A percentile compares a stretch with the other conserved stretches of the same genome.
These are phyloP conservation scores for Callyntrura guangdongensis DNA, from an alignment of 2,888 invertebrate species.

Conservation along the genomic window DNA sequence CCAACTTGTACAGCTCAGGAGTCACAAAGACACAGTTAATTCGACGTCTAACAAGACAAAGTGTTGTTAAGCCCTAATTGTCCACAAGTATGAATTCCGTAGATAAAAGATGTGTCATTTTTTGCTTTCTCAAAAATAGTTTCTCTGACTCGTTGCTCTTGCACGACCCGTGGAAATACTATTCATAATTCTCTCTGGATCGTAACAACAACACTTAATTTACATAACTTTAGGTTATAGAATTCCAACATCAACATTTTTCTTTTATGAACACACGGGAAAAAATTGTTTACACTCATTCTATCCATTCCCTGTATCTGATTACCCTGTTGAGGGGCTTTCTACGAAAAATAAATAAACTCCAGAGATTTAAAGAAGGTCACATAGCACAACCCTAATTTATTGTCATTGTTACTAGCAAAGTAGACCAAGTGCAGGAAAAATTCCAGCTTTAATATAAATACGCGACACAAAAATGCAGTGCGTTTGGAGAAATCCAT, in stretches of 20 bases:
- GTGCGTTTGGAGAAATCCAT: not conserved
- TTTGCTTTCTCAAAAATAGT: not conserved
- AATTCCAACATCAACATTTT: not conserved
- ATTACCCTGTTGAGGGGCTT: not conserved
- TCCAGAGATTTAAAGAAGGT: not conserved
- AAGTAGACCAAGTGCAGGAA: not conserved
- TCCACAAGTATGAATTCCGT: not conserved
- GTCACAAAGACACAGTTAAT: not conserved
- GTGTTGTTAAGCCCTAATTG: slow-evolving; percentile 6
- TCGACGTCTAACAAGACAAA: slow-evolving; percentile 19
- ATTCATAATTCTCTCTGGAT: not conserved
- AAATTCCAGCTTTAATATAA: not conserved
- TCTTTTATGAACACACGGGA: not conserved
- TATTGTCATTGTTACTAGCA: not conserved
- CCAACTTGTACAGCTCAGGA: not conserved
- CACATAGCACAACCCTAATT: not conserved
- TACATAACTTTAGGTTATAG: not conserved
- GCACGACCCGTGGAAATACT: not conserved
- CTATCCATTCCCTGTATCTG: not conserved
- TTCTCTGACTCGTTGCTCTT: not conserved
- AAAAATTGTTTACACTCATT: no score
- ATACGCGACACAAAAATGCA: no score
- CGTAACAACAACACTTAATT: slow-evolving; percentile 3
- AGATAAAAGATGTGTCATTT: not conserved
- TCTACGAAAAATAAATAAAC: not conserved